Percentiles rank a stretch among this genome's conserved stretches.
phyloP scores from a whole-genome alignment of 2,888 invertebrate genomes.

The Xiphydria camelus region DNA sequence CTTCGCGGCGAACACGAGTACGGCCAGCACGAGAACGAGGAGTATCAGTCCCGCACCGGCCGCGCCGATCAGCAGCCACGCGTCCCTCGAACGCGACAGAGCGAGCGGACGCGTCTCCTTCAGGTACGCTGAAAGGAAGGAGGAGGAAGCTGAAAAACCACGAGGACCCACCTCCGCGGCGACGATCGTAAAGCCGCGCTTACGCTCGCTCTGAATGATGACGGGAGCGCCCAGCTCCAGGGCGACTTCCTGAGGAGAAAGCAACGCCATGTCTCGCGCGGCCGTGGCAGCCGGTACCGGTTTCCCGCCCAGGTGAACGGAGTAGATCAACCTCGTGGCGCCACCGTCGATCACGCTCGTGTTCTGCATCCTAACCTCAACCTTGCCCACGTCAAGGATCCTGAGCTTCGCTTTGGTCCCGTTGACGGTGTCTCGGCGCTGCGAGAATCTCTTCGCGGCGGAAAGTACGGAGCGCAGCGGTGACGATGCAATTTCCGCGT shows the following conservation, averaged over 20 bases:
- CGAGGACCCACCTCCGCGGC: not conserved
- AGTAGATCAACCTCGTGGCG: constrained; percentile 67
- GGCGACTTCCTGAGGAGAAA: constrained; percentile 76
- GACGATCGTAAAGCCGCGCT: constrained; percentile 56
- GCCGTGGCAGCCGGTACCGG: constrained; percentile 81
- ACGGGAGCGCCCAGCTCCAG: constrained; percentile 75
- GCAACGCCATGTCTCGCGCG: constrained; percentile 80
- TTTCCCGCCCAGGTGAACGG: constrained; percentile 77
- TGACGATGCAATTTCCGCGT: too few species aligned
- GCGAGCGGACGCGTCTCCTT: constrained; percentile 68
- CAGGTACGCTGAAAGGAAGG: constrained; percentile 65
- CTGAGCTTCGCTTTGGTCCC: constrained; percentile 24
- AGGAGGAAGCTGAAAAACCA: constrained; percentile 3
- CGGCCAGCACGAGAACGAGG: constrained; percentile 54
- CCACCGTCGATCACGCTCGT: constrained; percentile 41
- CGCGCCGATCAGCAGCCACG: constrained; percentile 70
- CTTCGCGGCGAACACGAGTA: constrained; percentile 42
- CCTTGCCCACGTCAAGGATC: constrained; percentile 34
- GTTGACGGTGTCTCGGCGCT: constrained; percentile 11
- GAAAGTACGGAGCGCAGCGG: constrained; percentile 10
- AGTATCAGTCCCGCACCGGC: constrained; percentile 65
- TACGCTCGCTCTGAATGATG: constrained; percentile 84
- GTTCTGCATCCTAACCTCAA: constrained; percentile 54
- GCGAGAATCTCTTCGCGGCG: constrained; percentile 4
- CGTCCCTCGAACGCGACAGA: constrained; percentile 60